Evolutionary conservation across 1,140 invertebrate species (phyloP).

Genomic region (Phymorhynchus buccinoides): DNA sequence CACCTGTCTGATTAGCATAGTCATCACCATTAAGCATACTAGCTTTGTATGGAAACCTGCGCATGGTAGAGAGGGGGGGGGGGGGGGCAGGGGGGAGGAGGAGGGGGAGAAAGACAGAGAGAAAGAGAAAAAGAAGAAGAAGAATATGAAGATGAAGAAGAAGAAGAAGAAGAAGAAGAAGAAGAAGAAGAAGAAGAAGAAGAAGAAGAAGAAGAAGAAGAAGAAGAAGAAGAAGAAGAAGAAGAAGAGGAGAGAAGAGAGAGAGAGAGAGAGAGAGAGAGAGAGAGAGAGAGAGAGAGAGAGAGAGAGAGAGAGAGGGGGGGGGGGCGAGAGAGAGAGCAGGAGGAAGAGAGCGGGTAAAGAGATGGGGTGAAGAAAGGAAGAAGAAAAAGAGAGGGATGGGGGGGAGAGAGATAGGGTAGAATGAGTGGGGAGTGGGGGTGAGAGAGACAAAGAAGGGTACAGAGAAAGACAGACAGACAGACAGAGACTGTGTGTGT

Average conservation of each 20-base stretch:
- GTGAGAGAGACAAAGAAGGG: background rate
- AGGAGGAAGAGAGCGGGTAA: background rate
- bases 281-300: background rate
- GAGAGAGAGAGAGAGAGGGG: background rate
- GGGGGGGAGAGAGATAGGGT: background rate
- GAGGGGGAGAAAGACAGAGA: no score
- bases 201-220: no score
- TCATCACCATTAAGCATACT: no score
- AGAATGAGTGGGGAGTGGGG: background rate
- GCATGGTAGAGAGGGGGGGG: no score
- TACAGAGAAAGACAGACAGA: background rate
- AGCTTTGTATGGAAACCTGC: no score
- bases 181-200: no score
- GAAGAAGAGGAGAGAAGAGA: no score
- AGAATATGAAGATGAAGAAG: no score
- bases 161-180: no score
- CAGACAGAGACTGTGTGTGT: background rate
- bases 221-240: background rate
- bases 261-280: background rate
- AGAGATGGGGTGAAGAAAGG: background rate
- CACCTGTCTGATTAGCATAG: no score
- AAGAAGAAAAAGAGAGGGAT: background rate
- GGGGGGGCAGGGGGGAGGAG: no score
- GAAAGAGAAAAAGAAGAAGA: no score
- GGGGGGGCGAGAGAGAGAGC: background rate